Conservation (phyloP, 2,888 invertebrate species). For the Tillus elongatus region DNA sequence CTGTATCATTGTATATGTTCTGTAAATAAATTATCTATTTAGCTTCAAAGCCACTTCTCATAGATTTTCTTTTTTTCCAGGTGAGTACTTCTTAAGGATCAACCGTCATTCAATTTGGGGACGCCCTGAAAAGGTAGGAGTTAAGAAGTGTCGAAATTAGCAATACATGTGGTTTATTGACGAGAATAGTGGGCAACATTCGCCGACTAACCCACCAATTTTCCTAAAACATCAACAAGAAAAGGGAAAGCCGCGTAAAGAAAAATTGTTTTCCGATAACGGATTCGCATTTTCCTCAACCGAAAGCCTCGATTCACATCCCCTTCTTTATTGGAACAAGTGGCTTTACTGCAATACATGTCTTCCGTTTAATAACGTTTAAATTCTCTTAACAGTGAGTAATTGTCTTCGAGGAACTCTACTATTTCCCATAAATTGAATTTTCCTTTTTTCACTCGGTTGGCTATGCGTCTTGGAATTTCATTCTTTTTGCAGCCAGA, state of each 20-base stretch:
- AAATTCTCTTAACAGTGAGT: slow-evolving; percentile 28
- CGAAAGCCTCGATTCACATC: slow-evolving; percentile 24
- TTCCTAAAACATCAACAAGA: slow-evolving; percentile 21
- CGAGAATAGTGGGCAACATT: slow-evolving; percentile 14
- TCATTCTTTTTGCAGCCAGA: too few relatives aligned
- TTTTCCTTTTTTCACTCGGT: slow-evolving; percentile 7
- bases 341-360: slow-evolving; percentile 26
- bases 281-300: slow-evolving; percentile 32
- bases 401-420: slow-evolving; percentile 23
- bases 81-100: neutral
- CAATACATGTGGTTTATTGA: slow-evolving; percentile 2
- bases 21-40: too few relatives aligned
- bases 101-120: neutral
- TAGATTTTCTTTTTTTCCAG: too few relatives aligned
- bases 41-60: too few relatives aligned
- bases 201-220: slow-evolving; percentile 24
- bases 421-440: slow-evolving; percentile 4
- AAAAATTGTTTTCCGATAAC: slow-evolving; percentile 49
- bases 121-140: neutral
- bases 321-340: slow-evolving; percentile 25
- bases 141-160: neutral
- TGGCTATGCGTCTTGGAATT: too few relatives aligned
- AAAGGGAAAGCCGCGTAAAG: slow-evolving; percentile 30
- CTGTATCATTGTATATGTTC: too few relatives aligned
- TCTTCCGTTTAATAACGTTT: slow-evolving; percentile 28